Evolutionary conservation across 2,888 invertebrate species (phyloP), one percentile per base, ranked within the genome.

Genomic region (Thecocarcelia acutangulata): DNA sequence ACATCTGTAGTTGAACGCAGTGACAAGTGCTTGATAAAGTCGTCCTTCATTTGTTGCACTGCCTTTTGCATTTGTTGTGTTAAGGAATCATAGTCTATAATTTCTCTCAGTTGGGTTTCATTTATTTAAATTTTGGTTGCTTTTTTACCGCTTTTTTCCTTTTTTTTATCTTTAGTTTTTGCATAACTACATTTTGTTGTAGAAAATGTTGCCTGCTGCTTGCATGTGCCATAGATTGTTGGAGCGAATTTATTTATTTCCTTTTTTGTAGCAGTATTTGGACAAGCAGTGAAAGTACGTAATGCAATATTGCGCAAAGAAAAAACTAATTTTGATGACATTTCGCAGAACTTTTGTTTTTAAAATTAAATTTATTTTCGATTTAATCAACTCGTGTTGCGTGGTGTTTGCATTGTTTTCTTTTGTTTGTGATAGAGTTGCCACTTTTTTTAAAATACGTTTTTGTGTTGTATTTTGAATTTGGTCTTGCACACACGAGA

Each of bases 1-100:
- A 96, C 93, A 33, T 97, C 97, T 76, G 94, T 92, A 3, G 95
- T 93, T 1, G 97, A 96, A 42, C 97, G 93, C 12, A 98, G 86
- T 3, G 95, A 95, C 37, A 98, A 91, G 88, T 97, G 93, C 87
- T 96, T 95, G 0, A 94, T 91, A 87, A 94, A 97, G 78, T 96
- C 95, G 13, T 94, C 93, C 88, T 96, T 96, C 92, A 97, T 93
- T 80, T 93, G 93, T 15, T 94, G 94, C 12, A 97, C 88, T 8
- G 93, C 91, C 73, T 92, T 91, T 68, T 94, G 92, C 92, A 97
- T 93, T 86, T 95, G 93, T 3, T 90, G 91, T 87, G 93, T 94
- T 50, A 96, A 90, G 48, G 92, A 92, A 40, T 95, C 94, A 4
- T 95, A 90, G 85, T 96, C 93, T 1, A 97, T 91, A 3, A 96